Percentiles rank a stretch among this genome's conserved stretches.
Conservation (phyloP, 2,797 vertebrate genomes). For the Meriones psammophilus region DNA sequence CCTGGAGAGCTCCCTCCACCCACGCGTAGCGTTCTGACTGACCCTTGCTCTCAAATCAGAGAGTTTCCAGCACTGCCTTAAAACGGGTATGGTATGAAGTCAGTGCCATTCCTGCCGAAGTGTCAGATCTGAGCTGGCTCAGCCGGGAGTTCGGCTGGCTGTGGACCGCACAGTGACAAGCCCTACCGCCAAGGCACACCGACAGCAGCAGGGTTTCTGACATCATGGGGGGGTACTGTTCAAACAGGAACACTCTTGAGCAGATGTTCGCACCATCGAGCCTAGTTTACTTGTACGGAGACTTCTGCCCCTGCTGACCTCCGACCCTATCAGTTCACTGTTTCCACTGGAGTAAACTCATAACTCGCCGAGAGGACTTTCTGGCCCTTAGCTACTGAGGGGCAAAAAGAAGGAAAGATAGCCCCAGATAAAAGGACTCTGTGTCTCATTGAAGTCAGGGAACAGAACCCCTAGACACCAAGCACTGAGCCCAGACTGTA, state of each 20-base stretch:
- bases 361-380: background rate
- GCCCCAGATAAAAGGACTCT: background rate
- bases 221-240: background rate
- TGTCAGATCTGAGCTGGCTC: slow-evolving; percentile 15
- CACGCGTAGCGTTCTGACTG: background rate
- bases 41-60: background rate
- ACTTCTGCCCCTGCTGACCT: background rate
- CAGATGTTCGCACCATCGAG: background rate
- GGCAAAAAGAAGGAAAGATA: background rate
- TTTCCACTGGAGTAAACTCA: background rate
- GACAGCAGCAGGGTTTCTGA: background rate
- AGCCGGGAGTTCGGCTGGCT: background rate
- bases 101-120: background rate
- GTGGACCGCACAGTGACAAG: background rate
- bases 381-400: background rate
- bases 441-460: background rate
- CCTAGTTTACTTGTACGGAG: background rate
- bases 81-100: background rate
- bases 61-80: background rate
- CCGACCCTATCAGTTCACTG: background rate
- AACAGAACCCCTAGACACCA: background rate
- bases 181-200: background rate
- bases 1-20: background rate
- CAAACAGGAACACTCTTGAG: slow-evolving; percentile 31
- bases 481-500: background rate